phyloP scores from a whole-genome alignment of 2,888 invertebrate genomes.

The Oithona nana region DNA sequence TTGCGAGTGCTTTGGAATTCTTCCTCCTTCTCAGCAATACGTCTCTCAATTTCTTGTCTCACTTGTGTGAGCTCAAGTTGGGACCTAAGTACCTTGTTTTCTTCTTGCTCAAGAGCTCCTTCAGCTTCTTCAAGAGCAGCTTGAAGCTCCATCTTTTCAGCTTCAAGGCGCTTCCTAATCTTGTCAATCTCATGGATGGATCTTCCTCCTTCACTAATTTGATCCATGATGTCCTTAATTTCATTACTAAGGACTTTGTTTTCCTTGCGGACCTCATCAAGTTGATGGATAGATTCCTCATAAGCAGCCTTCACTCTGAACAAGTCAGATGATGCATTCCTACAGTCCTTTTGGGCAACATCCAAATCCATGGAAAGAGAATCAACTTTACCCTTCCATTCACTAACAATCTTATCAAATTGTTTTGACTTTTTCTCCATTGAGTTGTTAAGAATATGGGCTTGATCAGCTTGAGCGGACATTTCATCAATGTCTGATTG shows the following conservation, averaged over 20 bases:
- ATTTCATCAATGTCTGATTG: slow-evolving; percentile 94
- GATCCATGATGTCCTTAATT: slow-evolving; percentile 97
- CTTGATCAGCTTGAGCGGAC: slow-evolving; percentile 91
- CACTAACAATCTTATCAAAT: slow-evolving; percentile 98
- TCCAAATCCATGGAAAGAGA: slow-evolving; percentile 94
- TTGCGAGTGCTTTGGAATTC: slow-evolving; percentile 89
- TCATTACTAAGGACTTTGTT: slow-evolving; percentile 99
- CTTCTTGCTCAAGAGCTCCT: slow-evolving; percentile 96
- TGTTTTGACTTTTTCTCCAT: slow-evolving; percentile 99
- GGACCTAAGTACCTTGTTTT: slow-evolving; percentile 55
- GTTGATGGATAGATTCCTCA: slow-evolving; percentile 91
- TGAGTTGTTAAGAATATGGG: slow-evolving; percentile 81
- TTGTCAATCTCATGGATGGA: slow-evolving; percentile 99
- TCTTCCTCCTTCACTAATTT: slow-evolving; percentile 98
- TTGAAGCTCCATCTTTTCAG: slow-evolving; percentile 98
- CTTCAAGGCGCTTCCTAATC: slow-evolving; percentile 90
- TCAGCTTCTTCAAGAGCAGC: slow-evolving; percentile 98
- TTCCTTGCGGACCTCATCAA: slow-evolving; percentile 93
- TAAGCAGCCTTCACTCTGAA: slow-evolving; percentile 94
- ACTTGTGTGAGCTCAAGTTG: slow-evolving; percentile 95
- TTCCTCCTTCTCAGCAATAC: slow-evolving; percentile 99
- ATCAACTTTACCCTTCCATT: slow-evolving; percentile 98
- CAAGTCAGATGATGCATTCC: slow-evolving; percentile 96
- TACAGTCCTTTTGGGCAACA: slow-evolving; percentile 96
- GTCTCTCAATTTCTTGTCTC: slow-evolving; percentile 95